Base-by-base conservation (phyloP, 2,888 invertebrate genomes). In the Tachina grossa region DNA sequence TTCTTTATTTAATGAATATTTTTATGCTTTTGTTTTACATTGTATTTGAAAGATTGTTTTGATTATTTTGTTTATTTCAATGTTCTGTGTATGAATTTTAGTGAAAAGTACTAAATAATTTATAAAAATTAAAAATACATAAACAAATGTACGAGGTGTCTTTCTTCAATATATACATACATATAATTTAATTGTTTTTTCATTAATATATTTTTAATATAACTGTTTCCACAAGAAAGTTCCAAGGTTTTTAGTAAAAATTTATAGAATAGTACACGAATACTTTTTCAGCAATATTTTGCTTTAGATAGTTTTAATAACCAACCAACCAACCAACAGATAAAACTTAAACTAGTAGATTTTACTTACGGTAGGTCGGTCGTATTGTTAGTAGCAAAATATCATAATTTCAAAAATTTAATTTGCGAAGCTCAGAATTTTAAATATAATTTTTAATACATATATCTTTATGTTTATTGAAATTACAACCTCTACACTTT, bases 401-500 rank as follows among this genome's bases (percentile, higher is more conserved):
- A 16, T 47, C 65, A 16, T 57, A 41, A 55, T 72, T 66, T 31
- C 41, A 51, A 16, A 51, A 53, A 75, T 69, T 47, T 45, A 9
- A 2, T 14, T 61, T 57, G 63, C 43, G 43, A 55, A 49, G 22
- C 57, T 57, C 13, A 57, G 19, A 53, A 68, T 49, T 53, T 69
- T 69, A 59, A 71, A 63, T 79, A 22, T 74, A 57, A 45, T 71
- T 63, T 59, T 45, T 76, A 0, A 69, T 9, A n/a, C 31, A 47
- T n/a, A n/a, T 41, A 47, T n/a, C 43, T n/a, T 65, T 16, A 39
- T 78, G 65, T 66, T 75, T 49, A 72, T 63, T 53, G 49, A 66
- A 75, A 57, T 87, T 95, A 96, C 96, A 96, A 96, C 96, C 95
- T 96, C 96, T 96, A 96, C 96, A 96, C 96, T 96, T 96, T 96